Evolutionary conservation across 2,797 vertebrate genomes (phyloP), one percentile per base, ranked within the genome.

Genomic region (Phrynocephalus vlangalii): DNA sequence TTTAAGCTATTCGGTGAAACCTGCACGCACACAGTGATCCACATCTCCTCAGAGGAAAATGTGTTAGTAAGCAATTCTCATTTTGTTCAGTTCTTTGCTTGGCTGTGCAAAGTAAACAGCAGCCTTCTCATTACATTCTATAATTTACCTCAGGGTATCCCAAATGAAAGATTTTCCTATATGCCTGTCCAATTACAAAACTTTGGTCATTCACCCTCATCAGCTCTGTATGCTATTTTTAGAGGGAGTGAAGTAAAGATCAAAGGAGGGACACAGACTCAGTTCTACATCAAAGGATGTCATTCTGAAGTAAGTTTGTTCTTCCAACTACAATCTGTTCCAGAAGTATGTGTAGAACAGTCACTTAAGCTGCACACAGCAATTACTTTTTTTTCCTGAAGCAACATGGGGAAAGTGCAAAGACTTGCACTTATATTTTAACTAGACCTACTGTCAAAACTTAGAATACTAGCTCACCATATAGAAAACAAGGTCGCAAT

Each of bases 281-380:
- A 33, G 6, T 85, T 82, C 78, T 56, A 85, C 83, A 88, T 88
- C 87, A 88, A 88, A 88, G 60, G 33, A 38, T 76, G 24, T 68
- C 71, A 79, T 85, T 85, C 48, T 66, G 70, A 76, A 60, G 30
- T 75, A 81, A 76, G 60, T 63, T 68, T 85, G 48, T 56, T 70
- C 83, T 85, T 26, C 16, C 60, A 44, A 68, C 30, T 44, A 52
- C 48, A 79, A 30, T 56, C 83, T 67, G 60, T 85, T 85, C 20
- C 78, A 56, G 63, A 88, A 85, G 79, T 24, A 83, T 52, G 70
- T 56, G 72, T 15, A 52, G 33, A 73, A 52, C 80, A 80, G 38
- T 66, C 60, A 30, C 60, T 79, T 77, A 3, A 75, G 60, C 70
- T 44, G 2, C 83, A 85, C 50, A 44, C 48, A 75, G 78, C 67